These are phyloP conservation scores for Aleiodes leptofemur DNA, from an alignment of 2,888 invertebrate genomes.

Conservation along the genomic window DNA sequence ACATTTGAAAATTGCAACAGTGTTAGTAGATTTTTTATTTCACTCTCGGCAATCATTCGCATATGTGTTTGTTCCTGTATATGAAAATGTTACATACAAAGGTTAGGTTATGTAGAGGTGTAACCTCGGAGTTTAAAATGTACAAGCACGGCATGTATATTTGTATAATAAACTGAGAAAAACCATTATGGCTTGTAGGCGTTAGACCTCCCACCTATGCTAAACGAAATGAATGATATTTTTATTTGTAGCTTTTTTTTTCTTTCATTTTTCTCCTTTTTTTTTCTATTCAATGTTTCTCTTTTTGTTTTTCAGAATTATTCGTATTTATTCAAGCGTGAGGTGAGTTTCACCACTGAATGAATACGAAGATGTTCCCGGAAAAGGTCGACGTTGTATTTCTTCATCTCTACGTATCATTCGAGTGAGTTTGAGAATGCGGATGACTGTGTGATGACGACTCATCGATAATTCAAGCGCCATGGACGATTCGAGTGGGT, in stretches of 20 bases:
- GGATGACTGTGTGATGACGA: slow-evolving; percentile 41
- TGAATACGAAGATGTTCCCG: slow-evolving; percentile 35
- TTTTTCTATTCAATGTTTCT: slow-evolving; percentile 3
- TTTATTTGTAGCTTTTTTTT: slow-evolving; percentile 22
- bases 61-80: not conserved
- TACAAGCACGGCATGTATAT: slow-evolving; percentile 29
- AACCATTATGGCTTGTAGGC: slow-evolving; percentile 28
- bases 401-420: slow-evolving; percentile 38
- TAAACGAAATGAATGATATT: slow-evolving; percentile 32
- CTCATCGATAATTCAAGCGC: slow-evolving; percentile 39
- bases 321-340: slow-evolving; percentile 38
- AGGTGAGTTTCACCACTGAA: slow-evolving; percentile 21
- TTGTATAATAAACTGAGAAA: slow-evolving; percentile 17
- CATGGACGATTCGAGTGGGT: slow-evolving; percentile 12
- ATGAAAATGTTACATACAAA: slow-evolving; percentile 20
- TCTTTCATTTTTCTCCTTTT: slow-evolving; percentile 22
- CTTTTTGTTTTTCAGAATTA: slow-evolving; percentile 22
- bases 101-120: slow-evolving; percentile 49
- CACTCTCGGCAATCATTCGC: slow-evolving; percentile 22
- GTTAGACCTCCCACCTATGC: slow-evolving; percentile 32
- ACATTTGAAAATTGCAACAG: slow-evolving; percentile 14
- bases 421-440: slow-evolving; percentile 51
- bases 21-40: slow-evolving; percentile 24
- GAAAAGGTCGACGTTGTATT: slow-evolving; percentile 40
- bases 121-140: slow-evolving; percentile 52